Conservation (phyloP, 2,113 vertebrate genomes). For the Pachyramphus minor region DNA sequence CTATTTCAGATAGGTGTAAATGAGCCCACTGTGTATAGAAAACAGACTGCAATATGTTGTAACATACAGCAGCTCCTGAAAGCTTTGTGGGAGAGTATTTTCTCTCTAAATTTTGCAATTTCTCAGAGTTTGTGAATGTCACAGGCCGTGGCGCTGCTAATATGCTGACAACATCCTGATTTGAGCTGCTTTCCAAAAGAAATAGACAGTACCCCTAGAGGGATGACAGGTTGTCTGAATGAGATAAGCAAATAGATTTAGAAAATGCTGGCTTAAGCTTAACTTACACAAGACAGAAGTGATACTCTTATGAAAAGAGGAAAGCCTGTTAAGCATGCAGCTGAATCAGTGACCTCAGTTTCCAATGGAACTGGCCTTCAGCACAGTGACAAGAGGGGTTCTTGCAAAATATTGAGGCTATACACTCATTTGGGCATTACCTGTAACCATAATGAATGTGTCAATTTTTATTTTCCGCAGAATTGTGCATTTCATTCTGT, state of each 20-base stretch:
- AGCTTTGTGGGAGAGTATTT: neutral
- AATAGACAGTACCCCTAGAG: constrained; percentile 37
- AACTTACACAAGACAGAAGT: neutral
- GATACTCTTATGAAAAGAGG: neutral
- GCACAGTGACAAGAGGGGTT: neutral
- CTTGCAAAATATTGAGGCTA: neutral
- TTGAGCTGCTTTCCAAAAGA: constrained; percentile 16
- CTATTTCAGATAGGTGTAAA: neutral
- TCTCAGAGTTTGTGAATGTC: neutral
- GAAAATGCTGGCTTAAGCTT: constrained; percentile 54
- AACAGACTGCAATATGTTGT: neutral
- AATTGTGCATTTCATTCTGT: neutral
- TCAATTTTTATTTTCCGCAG: neutral
- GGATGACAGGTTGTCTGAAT: constrained; percentile 51
- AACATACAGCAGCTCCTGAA: neutral
- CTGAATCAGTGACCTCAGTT: neutral
- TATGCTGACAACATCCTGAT: constrained; percentile 51
- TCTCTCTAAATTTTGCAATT: neutral
- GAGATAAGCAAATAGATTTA: constrained; percentile 63
- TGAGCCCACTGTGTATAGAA: neutral
- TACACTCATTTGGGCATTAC: neutral
- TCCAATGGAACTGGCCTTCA: neutral
- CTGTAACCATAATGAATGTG: neutral
- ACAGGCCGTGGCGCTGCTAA: neutral
- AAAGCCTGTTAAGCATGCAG: neutral